These are phyloP conservation scores for Crossaster papposus DNA, from an alignment of 53 echinoderm and acorn worm genomes.

Conservation along the genomic window DNA sequence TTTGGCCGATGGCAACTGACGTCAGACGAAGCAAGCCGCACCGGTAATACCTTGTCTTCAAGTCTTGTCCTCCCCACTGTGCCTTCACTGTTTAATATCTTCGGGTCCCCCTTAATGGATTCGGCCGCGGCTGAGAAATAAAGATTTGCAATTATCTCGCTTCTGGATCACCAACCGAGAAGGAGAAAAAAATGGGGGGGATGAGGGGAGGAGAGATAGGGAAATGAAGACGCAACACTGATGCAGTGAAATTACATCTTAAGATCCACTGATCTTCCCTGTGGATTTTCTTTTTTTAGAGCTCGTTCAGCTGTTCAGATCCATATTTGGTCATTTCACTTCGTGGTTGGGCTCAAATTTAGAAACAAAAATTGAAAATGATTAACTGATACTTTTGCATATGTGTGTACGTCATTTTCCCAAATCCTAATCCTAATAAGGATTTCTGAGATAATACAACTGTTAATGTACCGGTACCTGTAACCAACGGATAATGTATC, in stretches of 20 bases:
- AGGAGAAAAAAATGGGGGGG: background rate
- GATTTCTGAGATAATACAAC: too few relatives aligned
- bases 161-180: constrained; percentile 1
- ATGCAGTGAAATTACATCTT: background rate
- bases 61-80: background rate
- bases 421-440: background rate
- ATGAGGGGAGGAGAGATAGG: background rate
- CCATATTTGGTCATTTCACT: background rate
- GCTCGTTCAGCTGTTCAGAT: background rate
- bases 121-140: constrained; percentile 8
- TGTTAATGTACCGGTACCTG: too few relatives aligned
- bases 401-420: background rate
- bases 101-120: constrained; percentile 12
- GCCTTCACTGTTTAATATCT: constrained; percentile 7
- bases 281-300: background rate
- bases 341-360: background rate
- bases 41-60: background rate
- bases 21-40: background rate
- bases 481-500: too few relatives aligned
- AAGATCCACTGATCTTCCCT: background rate
- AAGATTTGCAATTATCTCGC: background rate
- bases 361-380: background rate
- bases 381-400: too few relatives aligned
- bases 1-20: background rate
- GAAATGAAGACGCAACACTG: constrained; percentile 7